These are phyloP conservation scores for Polymixis lichenea DNA, from an alignment of 2,888 invertebrate species.

Conservation along the genomic window DNA sequence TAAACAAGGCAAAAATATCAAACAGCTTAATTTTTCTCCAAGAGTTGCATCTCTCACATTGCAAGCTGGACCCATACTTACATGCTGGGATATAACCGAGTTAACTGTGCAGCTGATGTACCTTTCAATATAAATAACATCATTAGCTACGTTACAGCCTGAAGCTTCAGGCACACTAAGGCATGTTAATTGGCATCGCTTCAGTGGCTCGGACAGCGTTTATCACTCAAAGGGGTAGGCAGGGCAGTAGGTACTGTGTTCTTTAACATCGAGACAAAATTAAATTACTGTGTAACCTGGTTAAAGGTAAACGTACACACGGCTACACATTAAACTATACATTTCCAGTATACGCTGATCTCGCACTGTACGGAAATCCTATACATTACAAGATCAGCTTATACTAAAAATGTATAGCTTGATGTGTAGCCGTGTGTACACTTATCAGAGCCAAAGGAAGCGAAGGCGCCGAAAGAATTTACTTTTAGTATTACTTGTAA, in stretches of 20 bases:
- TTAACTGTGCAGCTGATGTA: background rate
- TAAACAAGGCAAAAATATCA: too few relatives aligned
- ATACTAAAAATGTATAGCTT: too few relatives aligned
- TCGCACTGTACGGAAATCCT: too few relatives aligned
- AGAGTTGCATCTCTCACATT: background rate
- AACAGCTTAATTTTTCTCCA: background rate
- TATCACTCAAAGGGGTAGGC: constrained; percentile 40
- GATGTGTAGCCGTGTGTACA: too few relatives aligned
- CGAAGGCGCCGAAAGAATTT: too few relatives aligned
- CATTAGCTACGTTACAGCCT: background rate
- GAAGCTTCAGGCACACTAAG: constrained; percentile 24
- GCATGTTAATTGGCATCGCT: constrained; percentile 50
- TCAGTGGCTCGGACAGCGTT: constrained; percentile 40
- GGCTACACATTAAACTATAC: too few relatives aligned
- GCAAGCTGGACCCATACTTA: background rate
- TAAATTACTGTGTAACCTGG: background rate
- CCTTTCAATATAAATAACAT: background rate
- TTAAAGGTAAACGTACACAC: too few relatives aligned
- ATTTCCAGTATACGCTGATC: too few relatives aligned
- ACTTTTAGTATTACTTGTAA: too few relatives aligned
- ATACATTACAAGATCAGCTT: too few relatives aligned
- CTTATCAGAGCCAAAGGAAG: too few relatives aligned
- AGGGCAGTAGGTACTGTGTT: background rate
- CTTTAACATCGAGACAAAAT: background rate
- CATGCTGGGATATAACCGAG: background rate